A percentile compares a stretch with the other conserved stretches of the same genome.
Evolutionary conservation across 2,888 invertebrate genomes (phyloP).

Genomic region (Norana najaformis): DNA sequence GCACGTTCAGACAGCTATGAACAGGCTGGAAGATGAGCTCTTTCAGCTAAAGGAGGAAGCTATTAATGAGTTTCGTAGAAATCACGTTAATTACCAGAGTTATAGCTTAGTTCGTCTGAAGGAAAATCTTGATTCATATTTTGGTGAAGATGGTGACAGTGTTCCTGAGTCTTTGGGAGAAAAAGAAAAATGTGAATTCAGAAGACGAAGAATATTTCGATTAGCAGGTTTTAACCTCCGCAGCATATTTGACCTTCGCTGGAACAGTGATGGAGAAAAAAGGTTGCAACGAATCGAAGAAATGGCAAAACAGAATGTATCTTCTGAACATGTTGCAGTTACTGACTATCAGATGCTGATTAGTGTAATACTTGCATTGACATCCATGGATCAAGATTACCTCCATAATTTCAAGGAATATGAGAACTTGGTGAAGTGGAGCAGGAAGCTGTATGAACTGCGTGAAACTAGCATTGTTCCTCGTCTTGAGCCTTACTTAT

Average conservation of each 20-base stretch:
- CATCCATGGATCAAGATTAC: background rate
- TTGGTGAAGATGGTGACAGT: slow-evolving; percentile 46
- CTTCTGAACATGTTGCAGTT: slow-evolving; percentile 36
- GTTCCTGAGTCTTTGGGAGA: slow-evolving; percentile 41
- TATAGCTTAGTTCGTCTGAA: slow-evolving; percentile 41
- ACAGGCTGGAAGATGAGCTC: slow-evolving; percentile 33
- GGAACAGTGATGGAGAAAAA: slow-evolving; percentile 15
- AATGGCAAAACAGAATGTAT: slow-evolving; percentile 39
- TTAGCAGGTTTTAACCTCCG: slow-evolving; percentile 42
- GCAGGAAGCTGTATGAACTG: slow-evolving; percentile 40
- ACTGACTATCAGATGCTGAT: slow-evolving; percentile 43
- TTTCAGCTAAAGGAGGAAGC: slow-evolving; percentile 35
- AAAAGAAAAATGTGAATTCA: slow-evolving; percentile 43
- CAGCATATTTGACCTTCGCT: slow-evolving; percentile 36
- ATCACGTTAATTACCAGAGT: slow-evolving; percentile 28
- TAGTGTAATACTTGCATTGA: slow-evolving; percentile 38
- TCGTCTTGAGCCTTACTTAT: slow-evolving; percentile 38
- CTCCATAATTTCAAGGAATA: slow-evolving; percentile 20
- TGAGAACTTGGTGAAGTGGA: slow-evolving; percentile 41
- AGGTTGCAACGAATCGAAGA: slow-evolving; percentile 27
- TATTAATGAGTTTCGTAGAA: slow-evolving; percentile 31
- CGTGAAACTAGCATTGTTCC: slow-evolving; percentile 23
- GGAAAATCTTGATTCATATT: slow-evolving; percentile 46
- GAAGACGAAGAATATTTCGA: slow-evolving; percentile 42
- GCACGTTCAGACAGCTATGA: slow-evolving; percentile 19